Conservation (phyloP, 1,140 invertebrate species). For the Drosophila teissieri region DNA sequence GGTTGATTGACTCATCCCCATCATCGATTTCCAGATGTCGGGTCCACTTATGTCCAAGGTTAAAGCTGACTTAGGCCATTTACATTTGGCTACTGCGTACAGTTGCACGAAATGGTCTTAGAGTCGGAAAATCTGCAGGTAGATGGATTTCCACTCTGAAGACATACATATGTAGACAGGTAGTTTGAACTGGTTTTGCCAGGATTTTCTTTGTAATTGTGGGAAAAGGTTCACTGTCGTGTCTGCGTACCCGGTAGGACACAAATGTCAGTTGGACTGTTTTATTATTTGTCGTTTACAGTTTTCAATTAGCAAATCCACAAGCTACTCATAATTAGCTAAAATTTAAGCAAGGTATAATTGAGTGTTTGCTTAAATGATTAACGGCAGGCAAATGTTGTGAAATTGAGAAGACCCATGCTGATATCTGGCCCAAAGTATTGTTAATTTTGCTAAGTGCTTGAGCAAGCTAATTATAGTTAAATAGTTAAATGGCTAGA, state of each 20-base stretch:
- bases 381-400: constrained; percentile 32
- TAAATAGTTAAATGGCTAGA: neutral
- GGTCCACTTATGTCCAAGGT: constrained; percentile 71
- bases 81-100: constrained; percentile 21
- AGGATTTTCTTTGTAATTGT: neutral
- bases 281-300: constrained; percentile 30
- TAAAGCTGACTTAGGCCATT: constrained; percentile 13
- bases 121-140: neutral
- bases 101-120: constrained; percentile 13
- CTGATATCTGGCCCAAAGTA: neutral
- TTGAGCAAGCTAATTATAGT: constrained; percentile 14
- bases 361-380: constrained; percentile 46
- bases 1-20: constrained; percentile 57
- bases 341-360: constrained; percentile 25
- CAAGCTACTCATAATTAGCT: constrained; percentile 47
- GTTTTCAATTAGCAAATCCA: constrained; percentile 35
- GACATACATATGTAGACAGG: constrained; percentile 5
- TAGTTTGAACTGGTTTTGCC: constrained; percentile 38
- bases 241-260: neutral
- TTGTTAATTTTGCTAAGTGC: constrained; percentile 17
- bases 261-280: constrained; percentile 9
- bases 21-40: constrained; percentile 44
- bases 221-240: constrained; percentile 2
- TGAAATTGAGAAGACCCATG: constrained; percentile 18
- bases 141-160: neutral